Evolutionary conservation across 2,888 invertebrate genomes (phyloP).

Genomic region (Tinea trinotella): DNA sequence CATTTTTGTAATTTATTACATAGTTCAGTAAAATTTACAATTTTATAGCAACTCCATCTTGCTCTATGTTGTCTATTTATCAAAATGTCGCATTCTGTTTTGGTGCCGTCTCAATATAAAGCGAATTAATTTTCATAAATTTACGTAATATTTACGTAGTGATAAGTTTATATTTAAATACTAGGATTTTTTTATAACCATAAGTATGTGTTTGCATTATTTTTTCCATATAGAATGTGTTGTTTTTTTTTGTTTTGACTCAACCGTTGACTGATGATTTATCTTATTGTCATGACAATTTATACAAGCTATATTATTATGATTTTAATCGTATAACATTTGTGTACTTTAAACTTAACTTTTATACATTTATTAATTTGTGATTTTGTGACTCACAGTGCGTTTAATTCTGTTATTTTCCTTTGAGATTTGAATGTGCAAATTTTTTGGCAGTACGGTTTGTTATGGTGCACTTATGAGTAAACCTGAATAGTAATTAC

Average conservation of each 20-base stretch:
- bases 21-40: not conserved
- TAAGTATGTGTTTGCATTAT: not conserved
- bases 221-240: not conserved
- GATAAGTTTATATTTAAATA: not conserved
- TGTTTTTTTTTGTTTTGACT: slow-evolving; percentile 1
- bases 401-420: not conserved
- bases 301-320: not conserved
- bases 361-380: too few species aligned
- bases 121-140: slow-evolving; percentile 45
- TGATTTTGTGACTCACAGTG: too few species aligned
- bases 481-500: not conserved
- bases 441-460: not conserved
- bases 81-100: slow-evolving; percentile 69
- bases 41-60: not conserved
- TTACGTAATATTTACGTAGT: slow-evolving; percentile 26
- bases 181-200: slow-evolving; percentile 1
- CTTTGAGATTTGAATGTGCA: not conserved
- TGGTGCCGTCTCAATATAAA: slow-evolving; percentile 55
- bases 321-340: not conserved
- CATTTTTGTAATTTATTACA: not conserved
- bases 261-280: not conserved
- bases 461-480: not conserved
- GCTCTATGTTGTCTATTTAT: slow-evolving; percentile 22
- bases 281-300: slow-evolving; percentile 7
- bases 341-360: too few species aligned